phyloP scores from a whole-genome alignment of 2,113 vertebrate genomes.

The Psettodes erumei region DNA sequence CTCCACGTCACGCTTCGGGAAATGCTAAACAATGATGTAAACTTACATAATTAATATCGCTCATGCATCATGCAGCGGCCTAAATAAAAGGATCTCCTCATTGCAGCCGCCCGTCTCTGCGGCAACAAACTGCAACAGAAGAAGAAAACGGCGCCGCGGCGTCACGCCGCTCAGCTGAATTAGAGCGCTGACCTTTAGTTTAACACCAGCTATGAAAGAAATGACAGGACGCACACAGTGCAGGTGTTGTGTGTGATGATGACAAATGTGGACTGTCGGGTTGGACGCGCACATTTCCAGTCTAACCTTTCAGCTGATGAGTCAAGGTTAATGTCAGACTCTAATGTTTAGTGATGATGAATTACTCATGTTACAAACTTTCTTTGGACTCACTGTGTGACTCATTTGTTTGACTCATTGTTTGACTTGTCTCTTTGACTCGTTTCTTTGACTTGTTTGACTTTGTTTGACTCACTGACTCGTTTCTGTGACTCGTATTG shows the following conservation, averaged over 20 bases:
- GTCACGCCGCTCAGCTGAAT: not conserved
- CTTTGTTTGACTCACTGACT: not conserved
- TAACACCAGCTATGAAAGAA: conserved; percentile 8
- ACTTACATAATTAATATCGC: not conserved
- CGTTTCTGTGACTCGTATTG: not conserved
- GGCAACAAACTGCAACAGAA: not conserved
- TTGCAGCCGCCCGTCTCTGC: too few species aligned
- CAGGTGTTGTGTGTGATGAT: not conserved
- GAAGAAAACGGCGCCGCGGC: not conserved
- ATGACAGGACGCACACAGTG: not conserved
- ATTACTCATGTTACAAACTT: not conserved
- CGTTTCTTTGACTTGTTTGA: too few species aligned
- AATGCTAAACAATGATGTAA: not conserved
- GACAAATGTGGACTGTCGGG: conserved; percentile 28
- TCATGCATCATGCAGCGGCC: not conserved
- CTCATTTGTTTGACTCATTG: not conserved
- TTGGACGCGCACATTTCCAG: not conserved
- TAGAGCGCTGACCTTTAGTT: conserved; percentile 30
- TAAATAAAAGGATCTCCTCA: not conserved
- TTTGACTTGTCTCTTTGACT: not conserved
- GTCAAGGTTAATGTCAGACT: not conserved
- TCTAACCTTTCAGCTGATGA: conserved; percentile 14
- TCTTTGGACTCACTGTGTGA: too few species aligned
- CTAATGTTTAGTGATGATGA: not conserved
- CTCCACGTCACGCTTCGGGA: not conserved